Evolutionary conservation across 1,140 invertebrate genomes (phyloP).

Genomic region (Calliphora vicina): DNA sequence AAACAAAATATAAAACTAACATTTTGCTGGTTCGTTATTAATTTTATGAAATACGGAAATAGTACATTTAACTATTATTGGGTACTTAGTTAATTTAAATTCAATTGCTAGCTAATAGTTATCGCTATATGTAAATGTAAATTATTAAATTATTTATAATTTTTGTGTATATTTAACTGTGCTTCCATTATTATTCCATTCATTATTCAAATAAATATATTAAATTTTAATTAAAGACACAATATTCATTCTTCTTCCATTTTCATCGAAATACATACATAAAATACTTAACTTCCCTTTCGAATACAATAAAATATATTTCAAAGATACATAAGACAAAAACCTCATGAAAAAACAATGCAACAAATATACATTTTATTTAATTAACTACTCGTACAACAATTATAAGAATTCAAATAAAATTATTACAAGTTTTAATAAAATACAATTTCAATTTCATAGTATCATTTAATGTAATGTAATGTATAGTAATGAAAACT

Average conservation of each 20-base stretch:
- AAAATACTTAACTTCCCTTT: too few relatives aligned
- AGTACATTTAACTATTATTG: neutral
- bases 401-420: neutral
- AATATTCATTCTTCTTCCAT: neutral
- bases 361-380: neutral
- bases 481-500: neutral
- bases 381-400: neutral
- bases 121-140: neutral
- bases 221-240: neutral
- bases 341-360: neutral
- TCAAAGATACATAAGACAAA: neutral
- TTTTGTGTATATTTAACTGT: slow-evolving; percentile 15
- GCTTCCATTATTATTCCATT: slow-evolving; percentile 14
- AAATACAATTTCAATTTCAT: neutral
- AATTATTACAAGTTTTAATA: neutral
- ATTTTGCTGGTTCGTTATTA: neutral
- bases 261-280: neutral
- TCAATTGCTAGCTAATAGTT: neutral
- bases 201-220: neutral
- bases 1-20: neutral
- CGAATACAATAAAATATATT: too few relatives aligned
- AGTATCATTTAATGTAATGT: neutral
- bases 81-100: neutral
- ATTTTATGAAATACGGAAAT: neutral
- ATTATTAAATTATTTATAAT: neutral